Evolutionary conservation across 2,113 vertebrate genomes (phyloP).

Genomic region (Thryonomys swinderianus): DNA sequence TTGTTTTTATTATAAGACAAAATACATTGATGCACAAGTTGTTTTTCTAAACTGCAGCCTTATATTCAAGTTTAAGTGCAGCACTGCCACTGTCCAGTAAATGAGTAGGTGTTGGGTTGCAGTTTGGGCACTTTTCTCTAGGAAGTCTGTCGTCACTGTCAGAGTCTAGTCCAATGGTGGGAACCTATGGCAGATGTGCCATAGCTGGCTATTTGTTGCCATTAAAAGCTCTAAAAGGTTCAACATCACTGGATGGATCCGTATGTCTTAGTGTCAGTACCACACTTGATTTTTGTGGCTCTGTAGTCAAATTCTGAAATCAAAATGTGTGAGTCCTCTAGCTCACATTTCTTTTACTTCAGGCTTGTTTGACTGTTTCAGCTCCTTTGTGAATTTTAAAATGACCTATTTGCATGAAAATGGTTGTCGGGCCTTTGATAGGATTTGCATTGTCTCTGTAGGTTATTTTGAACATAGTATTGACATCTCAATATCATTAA

Average conservation of each 20-base stretch:
- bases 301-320: background rate
- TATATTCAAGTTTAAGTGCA: background rate
- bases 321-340: background rate
- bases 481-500: background rate
- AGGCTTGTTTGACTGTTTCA: background rate
- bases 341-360: background rate
- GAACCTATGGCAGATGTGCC: background rate
- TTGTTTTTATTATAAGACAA: background rate
- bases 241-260: background rate
- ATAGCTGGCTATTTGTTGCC: background rate
- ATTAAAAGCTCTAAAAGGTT: background rate
- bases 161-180: background rate
- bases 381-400: background rate
- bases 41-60: background rate
- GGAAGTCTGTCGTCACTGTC: background rate
- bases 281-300: background rate
- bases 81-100: background rate
- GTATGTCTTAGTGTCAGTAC: background rate
- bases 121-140: background rate
- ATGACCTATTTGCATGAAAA: background rate
- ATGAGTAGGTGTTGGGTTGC: background rate
- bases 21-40: background rate
- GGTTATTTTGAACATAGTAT: background rate
- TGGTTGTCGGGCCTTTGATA: background rate
- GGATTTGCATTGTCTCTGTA: background rate